These are phyloP conservation scores for Otolemur garnettii DNA, from an alignment of 2,113 vertebrate genomes.

Conservation along the genomic window DNA sequence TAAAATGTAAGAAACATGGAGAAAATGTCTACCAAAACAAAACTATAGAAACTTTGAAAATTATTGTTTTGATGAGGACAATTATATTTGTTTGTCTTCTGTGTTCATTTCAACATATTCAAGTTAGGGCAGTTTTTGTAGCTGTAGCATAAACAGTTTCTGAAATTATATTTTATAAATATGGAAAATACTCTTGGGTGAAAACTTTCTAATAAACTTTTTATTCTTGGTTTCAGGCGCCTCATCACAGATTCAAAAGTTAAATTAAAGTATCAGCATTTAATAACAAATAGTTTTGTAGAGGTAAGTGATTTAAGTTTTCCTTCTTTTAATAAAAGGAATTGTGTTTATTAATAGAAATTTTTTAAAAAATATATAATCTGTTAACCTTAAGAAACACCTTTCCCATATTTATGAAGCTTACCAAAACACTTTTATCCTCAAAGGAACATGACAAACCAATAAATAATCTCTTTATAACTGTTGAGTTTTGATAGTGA, in stretches of 20 bases:
- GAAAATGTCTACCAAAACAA: conserved; percentile 2
- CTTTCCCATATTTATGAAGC: not conserved
- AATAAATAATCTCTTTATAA: not conserved
- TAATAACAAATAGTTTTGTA: conserved; percentile 99
- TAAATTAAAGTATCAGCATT: conserved; percentile 99
- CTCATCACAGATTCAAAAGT: conserved; percentile 99
- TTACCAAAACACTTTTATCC: not conserved
- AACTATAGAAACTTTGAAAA: conserved; percentile 35
- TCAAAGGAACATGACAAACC: conserved; percentile 42
- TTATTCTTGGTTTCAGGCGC: conserved; percentile 91
- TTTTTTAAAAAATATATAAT: not conserved
- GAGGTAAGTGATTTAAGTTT: conserved; percentile 93
- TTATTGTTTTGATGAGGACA: conserved; percentile 32
- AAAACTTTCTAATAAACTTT: conserved; percentile 65
- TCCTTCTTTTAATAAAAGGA: not conserved
- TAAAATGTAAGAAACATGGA: not conserved
- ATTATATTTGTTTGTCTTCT: not conserved
- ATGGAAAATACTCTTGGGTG: not conserved
- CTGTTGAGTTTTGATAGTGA: not conserved
- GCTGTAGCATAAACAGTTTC: not conserved
- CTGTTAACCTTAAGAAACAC: not conserved
- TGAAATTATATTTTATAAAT: conserved; percentile 39
- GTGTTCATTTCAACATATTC: conserved; percentile 6
- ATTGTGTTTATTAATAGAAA: conserved; percentile 40
- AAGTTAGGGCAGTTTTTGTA: conserved; percentile 23